Evolutionary conservation across 2,113 vertebrate genomes (phyloP).

Genomic region (Pampusana beccarii): DNA sequence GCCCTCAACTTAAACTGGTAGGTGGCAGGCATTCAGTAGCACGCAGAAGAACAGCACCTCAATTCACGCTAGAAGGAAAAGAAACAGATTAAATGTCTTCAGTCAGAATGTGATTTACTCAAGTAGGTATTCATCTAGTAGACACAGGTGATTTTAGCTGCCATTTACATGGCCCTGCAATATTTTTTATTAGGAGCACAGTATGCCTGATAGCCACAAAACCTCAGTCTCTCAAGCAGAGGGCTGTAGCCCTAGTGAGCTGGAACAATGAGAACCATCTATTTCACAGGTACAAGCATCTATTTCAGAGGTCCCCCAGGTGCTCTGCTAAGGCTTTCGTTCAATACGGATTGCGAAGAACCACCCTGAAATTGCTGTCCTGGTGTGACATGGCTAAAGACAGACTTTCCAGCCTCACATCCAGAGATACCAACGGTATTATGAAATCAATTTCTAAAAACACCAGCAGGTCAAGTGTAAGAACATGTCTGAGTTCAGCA

Average conservation of each 20-base stretch:
- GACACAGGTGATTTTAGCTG: not conserved
- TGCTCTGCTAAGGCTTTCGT: not conserved
- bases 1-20: not conserved
- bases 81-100: not conserved
- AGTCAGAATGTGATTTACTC: not conserved
- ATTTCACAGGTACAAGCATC: not conserved
- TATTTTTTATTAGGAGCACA: not conserved
- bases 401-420: not conserved
- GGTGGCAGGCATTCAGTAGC: not conserved
- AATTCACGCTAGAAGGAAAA: not conserved
- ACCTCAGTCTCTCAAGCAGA: not conserved
- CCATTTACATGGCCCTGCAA: not conserved
- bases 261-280: not conserved
- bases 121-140: not conserved
- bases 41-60: not conserved
- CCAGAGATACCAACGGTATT: not conserved
- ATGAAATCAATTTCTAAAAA: not conserved
- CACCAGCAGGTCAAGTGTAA: not conserved
- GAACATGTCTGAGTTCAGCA: not conserved
- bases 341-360: not conserved
- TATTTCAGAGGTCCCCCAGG: not conserved
- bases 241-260: not conserved
- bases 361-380: not conserved
- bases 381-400: not conserved
- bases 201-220: not conserved